These are phyloP conservation scores for Limosa lapponica DNA, from an alignment of 2,797 vertebrate species.

Conservation along the genomic window DNA sequence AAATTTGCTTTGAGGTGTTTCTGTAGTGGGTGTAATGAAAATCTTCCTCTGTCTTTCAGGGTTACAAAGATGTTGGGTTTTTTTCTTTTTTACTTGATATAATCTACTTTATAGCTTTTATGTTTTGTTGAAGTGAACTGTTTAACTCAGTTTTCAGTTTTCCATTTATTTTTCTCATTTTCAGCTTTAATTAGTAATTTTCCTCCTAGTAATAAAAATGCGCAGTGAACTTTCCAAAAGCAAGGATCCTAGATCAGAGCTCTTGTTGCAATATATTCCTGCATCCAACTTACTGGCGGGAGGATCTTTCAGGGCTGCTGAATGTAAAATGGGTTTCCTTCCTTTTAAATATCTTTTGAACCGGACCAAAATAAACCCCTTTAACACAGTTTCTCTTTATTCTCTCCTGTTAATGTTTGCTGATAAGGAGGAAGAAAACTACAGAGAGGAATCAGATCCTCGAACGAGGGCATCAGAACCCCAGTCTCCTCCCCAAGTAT, in stretches of 20 bases:
- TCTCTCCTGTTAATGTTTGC: background rate
- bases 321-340: background rate
- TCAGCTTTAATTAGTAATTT: constrained; percentile 5
- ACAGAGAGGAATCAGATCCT: constrained; percentile 87
- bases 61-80: background rate
- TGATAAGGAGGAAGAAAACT: constrained; percentile 89
- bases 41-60: constrained; percentile 27
- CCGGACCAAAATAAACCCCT: background rate
- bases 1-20: constrained; percentile 56
- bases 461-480: constrained; percentile 86
- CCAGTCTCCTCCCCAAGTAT: constrained; percentile 90
- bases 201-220: background rate
- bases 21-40: constrained; percentile 42
- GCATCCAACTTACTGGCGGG: background rate
- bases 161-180: background rate
- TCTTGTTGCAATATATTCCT: background rate
- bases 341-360: background rate
- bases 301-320: background rate
- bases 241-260: background rate
- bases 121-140: background rate
- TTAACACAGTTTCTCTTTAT: background rate
- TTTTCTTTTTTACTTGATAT: background rate
- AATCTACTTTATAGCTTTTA: constrained; percentile 13
- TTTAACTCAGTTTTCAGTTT: constrained; percentile 15
- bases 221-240: background rate